A percentile compares a stretch with the other conserved stretches of the same genome.
Evolutionary conservation across 2,888 invertebrate genomes (phyloP).

Genomic region (Pyrochroa serraticornis): DNA sequence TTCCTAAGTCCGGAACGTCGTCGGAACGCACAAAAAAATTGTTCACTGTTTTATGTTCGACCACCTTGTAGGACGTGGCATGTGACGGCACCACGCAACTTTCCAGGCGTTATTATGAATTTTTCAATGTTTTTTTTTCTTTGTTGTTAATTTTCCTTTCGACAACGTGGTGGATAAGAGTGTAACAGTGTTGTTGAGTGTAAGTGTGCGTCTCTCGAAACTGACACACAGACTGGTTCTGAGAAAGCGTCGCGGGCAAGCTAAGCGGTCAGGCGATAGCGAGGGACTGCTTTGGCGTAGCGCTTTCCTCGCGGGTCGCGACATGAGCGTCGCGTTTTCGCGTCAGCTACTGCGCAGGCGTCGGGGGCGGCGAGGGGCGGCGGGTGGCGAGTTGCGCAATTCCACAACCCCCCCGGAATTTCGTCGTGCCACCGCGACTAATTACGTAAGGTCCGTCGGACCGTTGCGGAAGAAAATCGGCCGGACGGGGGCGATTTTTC

Average conservation of each 20-base stretch:
- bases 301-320: slow-evolving; percentile 48
- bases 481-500: background rate
- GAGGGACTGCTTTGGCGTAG: slow-evolving; percentile 52
- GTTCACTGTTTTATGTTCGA: slow-evolving; percentile 13
- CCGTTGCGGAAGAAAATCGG: background rate
- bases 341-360: slow-evolving; percentile 40
- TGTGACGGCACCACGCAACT: slow-evolving; percentile 19
- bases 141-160: slow-evolving; percentile 11
- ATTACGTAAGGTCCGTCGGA: slow-evolving; percentile 35
- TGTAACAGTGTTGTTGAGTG: slow-evolving; percentile 21
- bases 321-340: slow-evolving; percentile 53
- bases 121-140: slow-evolving; percentile 10
- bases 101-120: slow-evolving; percentile 8
- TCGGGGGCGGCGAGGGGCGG: slow-evolving; percentile 39
- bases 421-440: slow-evolving; percentile 34
- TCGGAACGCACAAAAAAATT: slow-evolving; percentile 12
- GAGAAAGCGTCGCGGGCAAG: slow-evolving; percentile 58
- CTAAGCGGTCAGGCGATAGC: slow-evolving; percentile 60
- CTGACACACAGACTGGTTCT: slow-evolving; percentile 57
- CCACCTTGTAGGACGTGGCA: slow-evolving; percentile 2
- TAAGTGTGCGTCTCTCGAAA: slow-evolving; percentile 56
- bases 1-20: slow-evolving; percentile 11
- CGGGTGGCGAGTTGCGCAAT: slow-evolving; percentile 52
- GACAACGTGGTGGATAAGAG: slow-evolving; percentile 2
- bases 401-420: slow-evolving; percentile 41